Percentiles rank a stretch among this genome's conserved stretches.
Conservation (phyloP, 53 echinoderm and acorn worm species). For the Apostichopus leukothele region DNA sequence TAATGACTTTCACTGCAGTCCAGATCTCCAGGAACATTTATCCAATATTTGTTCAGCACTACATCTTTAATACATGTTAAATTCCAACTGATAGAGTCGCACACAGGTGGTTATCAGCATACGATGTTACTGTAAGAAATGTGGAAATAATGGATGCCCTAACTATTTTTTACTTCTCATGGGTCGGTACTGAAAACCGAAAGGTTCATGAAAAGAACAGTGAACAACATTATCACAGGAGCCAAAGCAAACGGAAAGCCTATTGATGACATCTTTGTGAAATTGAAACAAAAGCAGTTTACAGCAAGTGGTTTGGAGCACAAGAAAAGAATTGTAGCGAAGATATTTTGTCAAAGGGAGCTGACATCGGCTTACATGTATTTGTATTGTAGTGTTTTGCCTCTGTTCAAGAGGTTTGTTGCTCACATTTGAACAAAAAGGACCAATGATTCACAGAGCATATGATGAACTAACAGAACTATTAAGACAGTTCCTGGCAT, state of each 20-base stretch:
- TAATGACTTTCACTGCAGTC: slow-evolving; percentile 50
- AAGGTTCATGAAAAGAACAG: slow-evolving; percentile 15
- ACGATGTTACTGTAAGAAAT: slow-evolving; percentile 14
- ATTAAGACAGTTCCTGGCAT: slow-evolving; percentile 60
- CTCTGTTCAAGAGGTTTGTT: slow-evolving; percentile 66
- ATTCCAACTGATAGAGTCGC: slow-evolving; percentile 14
- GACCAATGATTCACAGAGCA: slow-evolving; percentile 59
- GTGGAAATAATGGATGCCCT: slow-evolving; percentile 5
- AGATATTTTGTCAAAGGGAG: slow-evolving; percentile 53
- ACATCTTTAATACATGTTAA: slow-evolving; percentile 32
- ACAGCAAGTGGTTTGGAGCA: slow-evolving; percentile 45
- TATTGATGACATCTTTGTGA: not conserved
- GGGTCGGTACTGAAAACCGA: not conserved
- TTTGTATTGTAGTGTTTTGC: slow-evolving; percentile 55
- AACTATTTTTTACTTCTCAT: slow-evolving; percentile 18
- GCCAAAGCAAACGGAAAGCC: not conserved
- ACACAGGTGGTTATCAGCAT: slow-evolving; percentile 34
- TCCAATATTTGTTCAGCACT: slow-evolving; percentile 27
- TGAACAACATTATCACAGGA: slow-evolving; percentile 41
- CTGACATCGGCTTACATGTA: slow-evolving; percentile 51
- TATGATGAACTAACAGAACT: slow-evolving; percentile 57
- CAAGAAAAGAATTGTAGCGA: slow-evolving; percentile 50
- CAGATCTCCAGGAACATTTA: slow-evolving; percentile 44
- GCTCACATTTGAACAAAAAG: slow-evolving; percentile 61
- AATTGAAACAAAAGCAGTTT: slow-evolving; percentile 14